Percentiles rank a stretch among this genome's conserved stretches.
phyloP scores from a whole-genome alignment of 2,888 invertebrate genomes.

The Stenchaetothrips biformis region DNA sequence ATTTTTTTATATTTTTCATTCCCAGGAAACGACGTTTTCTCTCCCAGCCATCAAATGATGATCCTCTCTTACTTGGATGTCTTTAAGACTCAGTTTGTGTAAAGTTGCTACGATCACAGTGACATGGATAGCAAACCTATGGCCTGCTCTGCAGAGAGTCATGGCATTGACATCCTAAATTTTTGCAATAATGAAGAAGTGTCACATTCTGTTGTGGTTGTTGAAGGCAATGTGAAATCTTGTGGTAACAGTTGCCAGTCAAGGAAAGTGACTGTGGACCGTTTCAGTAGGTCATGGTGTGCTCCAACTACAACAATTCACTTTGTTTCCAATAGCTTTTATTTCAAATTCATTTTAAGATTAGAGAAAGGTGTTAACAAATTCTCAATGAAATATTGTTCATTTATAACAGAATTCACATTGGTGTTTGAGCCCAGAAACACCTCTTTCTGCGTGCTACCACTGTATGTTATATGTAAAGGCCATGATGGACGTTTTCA shows the following conservation, averaged over 20 bases:
- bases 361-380: conserved; percentile 60
- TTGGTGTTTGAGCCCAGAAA: conserved; percentile 56
- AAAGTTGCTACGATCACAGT: neutral
- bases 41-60: neutral
- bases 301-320: neutral
- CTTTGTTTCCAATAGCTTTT: neutral
- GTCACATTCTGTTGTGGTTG: neutral
- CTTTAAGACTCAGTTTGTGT: neutral
- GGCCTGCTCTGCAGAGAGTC: neutral
- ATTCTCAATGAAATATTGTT: conserved; percentile 56
- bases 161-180: neutral
- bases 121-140: neutral
- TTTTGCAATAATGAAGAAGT: neutral
- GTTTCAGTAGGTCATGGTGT: neutral
- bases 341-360: neutral
- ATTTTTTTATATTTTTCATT: no score
- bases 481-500: conserved; percentile 76
- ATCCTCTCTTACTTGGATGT: neutral
- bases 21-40: neutral
- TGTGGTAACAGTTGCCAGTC: neutral
- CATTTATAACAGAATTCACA: conserved; percentile 35
- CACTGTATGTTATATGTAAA: conserved; percentile 77
- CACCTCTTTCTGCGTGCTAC: conserved; percentile 62
- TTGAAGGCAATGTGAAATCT: neutral
- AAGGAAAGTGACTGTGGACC: neutral